phyloP scores from a whole-genome alignment of 2,113 vertebrate species.

The Laticauda laticaudata region DNA sequence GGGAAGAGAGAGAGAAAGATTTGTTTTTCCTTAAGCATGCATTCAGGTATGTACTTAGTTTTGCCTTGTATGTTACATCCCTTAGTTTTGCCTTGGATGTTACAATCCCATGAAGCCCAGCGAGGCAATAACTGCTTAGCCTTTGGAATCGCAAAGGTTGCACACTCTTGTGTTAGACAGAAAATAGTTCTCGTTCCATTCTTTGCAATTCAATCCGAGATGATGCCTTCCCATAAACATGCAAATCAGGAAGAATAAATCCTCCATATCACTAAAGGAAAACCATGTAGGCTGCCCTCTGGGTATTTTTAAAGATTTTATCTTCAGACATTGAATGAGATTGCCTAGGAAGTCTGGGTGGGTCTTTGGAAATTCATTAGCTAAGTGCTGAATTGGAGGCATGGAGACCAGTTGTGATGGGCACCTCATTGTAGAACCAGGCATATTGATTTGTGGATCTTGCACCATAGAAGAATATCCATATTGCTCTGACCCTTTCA shows the following conservation, averaged over 20 bases:
- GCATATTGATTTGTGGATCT: background rate
- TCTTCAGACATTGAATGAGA: background rate
- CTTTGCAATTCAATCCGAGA: background rate
- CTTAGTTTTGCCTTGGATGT: background rate
- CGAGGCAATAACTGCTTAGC: background rate
- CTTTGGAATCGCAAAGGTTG: background rate
- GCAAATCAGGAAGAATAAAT: background rate
- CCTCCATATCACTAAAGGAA: background rate
- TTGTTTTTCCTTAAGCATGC: background rate
- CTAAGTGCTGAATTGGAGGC: background rate
- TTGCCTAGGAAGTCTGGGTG: too few species aligned
- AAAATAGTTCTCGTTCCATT: background rate
- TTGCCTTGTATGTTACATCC: background rate
- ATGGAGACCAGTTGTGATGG: background rate
- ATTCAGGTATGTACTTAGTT: background rate
- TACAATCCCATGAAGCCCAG: background rate
- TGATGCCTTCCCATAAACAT: background rate
- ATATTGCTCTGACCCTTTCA: background rate
- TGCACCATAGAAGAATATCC: background rate
- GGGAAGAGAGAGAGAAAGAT: background rate
- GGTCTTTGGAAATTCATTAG: background rate
- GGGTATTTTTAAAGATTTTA: background rate
- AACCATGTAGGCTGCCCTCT: background rate
- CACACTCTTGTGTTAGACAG: background rate
- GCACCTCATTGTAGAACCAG: background rate